phyloP scores from a whole-genome alignment of 2,113 vertebrate species.

The Pollachius pollachius region DNA sequence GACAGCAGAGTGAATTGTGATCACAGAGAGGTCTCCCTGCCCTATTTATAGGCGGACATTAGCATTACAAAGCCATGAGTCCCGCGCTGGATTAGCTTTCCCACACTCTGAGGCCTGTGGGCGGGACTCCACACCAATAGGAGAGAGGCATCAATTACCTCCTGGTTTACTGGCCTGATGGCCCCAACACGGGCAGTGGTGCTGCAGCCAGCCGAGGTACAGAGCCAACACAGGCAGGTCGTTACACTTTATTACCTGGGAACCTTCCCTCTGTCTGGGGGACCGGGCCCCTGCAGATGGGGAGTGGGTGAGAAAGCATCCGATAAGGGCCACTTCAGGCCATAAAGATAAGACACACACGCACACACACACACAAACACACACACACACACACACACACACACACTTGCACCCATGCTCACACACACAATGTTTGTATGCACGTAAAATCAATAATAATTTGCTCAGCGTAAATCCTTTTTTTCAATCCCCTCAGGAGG shows the following conservation, averaged over 20 bases:
- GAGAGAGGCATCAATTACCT: constrained; percentile 66
- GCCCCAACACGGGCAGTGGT: constrained; percentile 34
- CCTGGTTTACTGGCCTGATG: constrained; percentile 57
- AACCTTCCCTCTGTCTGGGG: constrained; percentile 35
- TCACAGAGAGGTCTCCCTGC: constrained; percentile 32
- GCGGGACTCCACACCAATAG: constrained; percentile 54
- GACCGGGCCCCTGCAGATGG: constrained; percentile 41
- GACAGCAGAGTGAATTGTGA: constrained; percentile 44
- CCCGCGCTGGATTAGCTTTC: constrained; percentile 66
- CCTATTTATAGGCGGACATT: constrained; percentile 63
- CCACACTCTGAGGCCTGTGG: constrained; percentile 63
- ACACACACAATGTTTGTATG: constrained; percentile 2
- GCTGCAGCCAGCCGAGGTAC: constrained; percentile 30
- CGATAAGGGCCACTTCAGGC: constrained; percentile 32
- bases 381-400: constrained; percentile 10
- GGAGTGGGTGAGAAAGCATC: constrained; percentile 19
- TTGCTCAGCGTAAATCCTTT: no score
- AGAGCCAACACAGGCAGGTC: constrained; percentile 46
- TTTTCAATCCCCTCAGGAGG: no score
- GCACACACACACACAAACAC: constrained; percentile 3
- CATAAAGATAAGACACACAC: constrained; percentile 34
- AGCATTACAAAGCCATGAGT: constrained; percentile 70
- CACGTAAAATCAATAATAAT: no score
- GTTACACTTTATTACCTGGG: constrained; percentile 64
- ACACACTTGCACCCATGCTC: not conserved